Evolutionary conservation across 2,888 invertebrate species (phyloP).

Genomic region (Itoplectis maculator): DNA sequence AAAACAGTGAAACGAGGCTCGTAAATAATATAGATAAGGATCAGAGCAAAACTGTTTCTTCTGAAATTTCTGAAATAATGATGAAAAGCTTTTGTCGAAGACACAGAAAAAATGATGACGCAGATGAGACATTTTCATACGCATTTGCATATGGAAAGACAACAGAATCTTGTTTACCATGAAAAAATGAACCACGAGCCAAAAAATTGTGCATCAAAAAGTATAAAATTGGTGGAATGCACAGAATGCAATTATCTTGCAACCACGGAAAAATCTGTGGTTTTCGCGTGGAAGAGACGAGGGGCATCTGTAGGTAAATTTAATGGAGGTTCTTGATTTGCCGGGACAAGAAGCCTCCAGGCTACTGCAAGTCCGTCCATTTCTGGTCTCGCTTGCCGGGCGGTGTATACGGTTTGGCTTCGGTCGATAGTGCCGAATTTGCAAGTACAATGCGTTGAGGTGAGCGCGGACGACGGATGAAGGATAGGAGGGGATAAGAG

Average conservation of each 20-base stretch:
- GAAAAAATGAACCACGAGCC: too few species aligned
- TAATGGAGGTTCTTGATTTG: slow-evolving; percentile 14
- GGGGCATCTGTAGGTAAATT: background rate
- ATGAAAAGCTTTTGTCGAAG: too few species aligned
- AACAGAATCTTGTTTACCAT: too few species aligned
- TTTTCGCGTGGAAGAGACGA: background rate
- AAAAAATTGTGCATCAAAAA: too few species aligned
- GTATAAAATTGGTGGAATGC: background rate
- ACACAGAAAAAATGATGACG: background rate
- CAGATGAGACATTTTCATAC: too few species aligned
- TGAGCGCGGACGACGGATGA: slow-evolving; percentile 25
- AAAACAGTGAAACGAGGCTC: too few species aligned
- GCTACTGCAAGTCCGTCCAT: slow-evolving; percentile 8
- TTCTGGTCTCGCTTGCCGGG: background rate
- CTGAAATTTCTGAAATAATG: too few species aligned
- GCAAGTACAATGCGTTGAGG: slow-evolving; percentile 15
- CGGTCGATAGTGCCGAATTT: slow-evolving; percentile 50
- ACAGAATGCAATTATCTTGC: background rate
- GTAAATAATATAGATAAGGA: too few species aligned
- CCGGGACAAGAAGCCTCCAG: slow-evolving; percentile 19
- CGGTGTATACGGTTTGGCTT: slow-evolving; percentile 23
- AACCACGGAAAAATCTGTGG: background rate
- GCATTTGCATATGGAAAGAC: too few species aligned
- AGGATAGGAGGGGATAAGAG: slow-evolving; percentile 22
- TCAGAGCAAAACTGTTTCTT: too few species aligned